Base-by-base conservation (phyloP, 2,888 invertebrate species). In the Bombylius discolor region DNA sequence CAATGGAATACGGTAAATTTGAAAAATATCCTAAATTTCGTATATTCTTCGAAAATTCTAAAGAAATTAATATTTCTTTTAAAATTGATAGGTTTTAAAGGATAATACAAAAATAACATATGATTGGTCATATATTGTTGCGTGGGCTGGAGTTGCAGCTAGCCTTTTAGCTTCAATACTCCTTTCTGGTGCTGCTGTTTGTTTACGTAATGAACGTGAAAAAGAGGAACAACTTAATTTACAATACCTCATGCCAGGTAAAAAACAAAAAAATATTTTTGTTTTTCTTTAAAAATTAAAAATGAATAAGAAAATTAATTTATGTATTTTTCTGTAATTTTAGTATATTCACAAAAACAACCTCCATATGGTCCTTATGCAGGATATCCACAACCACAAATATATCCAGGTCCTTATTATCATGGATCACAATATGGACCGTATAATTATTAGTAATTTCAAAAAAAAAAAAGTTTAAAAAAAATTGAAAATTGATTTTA, bases 221-320 rank as follows among this genome's bases (percentile, higher is more conserved):
- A 84, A 89, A 75, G 94, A 94, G 77, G 92, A 94, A 78, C 91
- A 92, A 76, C 85, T 93, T 80, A 94, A 94, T 81, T 89, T 94
- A 87, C 94, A 94, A 82, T 94, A 94, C 78, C 83, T 94, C 78
- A 93, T 93, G 93, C 93, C 93, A 79, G 92, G 92, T 92, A 85
- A 62, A 48, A n/a, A 5, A 44, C 5, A 44, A 44, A 8, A 8
- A 9, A 39, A n/a, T n/a, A n/a, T n/a, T n/a, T n/a, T n/a, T n/a
- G n/a, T n/a, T n/a, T n/a, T n/a, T n/a, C n/a, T n/a, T n/a, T n/a
- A n/a, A n/a, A n/a, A n/a, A n/a, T n/a, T n/a, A n/a, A n/a, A n/a
- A n/a, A n/a, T n/a, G n/a, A 39, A 9, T 39, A 23, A 23, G 23
- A 23, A 23, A 23, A 23, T 23, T 60, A 61, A 63, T 14, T 13